Conservation (phyloP, 2,797 vertebrate genomes). For the Urophycis tenuis region DNA sequence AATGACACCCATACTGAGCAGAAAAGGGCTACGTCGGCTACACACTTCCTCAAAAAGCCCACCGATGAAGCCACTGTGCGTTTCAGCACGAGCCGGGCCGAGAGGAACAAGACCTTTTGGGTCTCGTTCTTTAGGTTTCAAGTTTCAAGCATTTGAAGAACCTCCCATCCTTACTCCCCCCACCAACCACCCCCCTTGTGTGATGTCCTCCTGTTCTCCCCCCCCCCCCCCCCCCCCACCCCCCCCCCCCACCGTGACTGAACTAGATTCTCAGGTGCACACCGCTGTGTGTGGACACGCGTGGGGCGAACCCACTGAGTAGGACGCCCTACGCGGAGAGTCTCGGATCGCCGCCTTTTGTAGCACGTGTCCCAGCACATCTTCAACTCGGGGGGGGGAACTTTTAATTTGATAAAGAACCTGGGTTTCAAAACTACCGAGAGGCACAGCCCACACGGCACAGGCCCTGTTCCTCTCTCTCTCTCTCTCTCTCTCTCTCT, state of each 20-base stretch:
- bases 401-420: background rate
- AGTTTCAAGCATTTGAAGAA: background rate
- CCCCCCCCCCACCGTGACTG: background rate
- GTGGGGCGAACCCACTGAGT: background rate
- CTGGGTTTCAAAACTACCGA: background rate
- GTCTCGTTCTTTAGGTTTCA: background rate
- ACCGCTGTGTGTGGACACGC: background rate
- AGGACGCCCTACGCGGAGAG: background rate
- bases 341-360: background rate
- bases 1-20: background rate
- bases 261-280: background rate
- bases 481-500: too few relatives aligned
- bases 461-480: too few relatives aligned
- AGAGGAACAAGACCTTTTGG: too few relatives aligned
- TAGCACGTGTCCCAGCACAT: background rate
- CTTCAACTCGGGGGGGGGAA: background rate
- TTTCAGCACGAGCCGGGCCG: too few relatives aligned
- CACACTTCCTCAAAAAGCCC: background rate
- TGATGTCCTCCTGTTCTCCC: background rate
- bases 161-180: background rate
- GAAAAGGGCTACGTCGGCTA: too few relatives aligned
- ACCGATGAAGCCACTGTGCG: too few relatives aligned
- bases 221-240: too few relatives aligned
- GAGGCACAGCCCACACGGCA: background rate
- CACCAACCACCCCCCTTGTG: background rate